These are phyloP conservation scores for Pterophyllum scalare DNA, from an alignment of 2,113 vertebrate genomes.

Conservation along the genomic window DNA sequence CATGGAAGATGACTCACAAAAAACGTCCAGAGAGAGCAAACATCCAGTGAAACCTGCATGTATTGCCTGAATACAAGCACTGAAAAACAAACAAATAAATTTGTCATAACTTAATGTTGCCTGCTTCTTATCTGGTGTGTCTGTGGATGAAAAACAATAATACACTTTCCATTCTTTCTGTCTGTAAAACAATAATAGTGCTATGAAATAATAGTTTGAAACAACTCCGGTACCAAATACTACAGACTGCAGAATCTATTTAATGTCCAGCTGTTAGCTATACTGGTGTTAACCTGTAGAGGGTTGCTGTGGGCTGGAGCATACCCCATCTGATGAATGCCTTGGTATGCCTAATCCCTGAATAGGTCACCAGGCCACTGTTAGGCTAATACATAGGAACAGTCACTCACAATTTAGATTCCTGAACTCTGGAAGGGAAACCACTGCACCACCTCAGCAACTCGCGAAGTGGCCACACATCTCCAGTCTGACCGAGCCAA, in stretches of 20 bases:
- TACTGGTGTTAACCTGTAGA: not conserved
- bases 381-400: not conserved
- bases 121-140: not conserved
- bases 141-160: not conserved
- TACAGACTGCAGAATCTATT: not conserved
- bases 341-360: not conserved
- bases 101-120: not conserved
- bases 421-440: not conserved
- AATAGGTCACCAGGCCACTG: not conserved
- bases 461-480: not conserved
- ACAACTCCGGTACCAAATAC: not conserved
- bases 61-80: not conserved
- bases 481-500: not conserved
- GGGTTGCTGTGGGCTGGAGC: too few species aligned
- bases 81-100: not conserved
- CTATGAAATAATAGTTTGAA: not conserved
- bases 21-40: slow-evolving; percentile 7
- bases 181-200: not conserved
- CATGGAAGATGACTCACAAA: slow-evolving; percentile 56
- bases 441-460: not conserved
- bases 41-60: not conserved
- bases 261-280: not conserved
- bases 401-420: not conserved
- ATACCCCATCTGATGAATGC: not conserved
- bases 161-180: not conserved